A percentile compares a stretch with the other conserved stretches of the same genome.
Conservation (phyloP, 2,888 invertebrate species). For the Mycalesis mineus region DNA sequence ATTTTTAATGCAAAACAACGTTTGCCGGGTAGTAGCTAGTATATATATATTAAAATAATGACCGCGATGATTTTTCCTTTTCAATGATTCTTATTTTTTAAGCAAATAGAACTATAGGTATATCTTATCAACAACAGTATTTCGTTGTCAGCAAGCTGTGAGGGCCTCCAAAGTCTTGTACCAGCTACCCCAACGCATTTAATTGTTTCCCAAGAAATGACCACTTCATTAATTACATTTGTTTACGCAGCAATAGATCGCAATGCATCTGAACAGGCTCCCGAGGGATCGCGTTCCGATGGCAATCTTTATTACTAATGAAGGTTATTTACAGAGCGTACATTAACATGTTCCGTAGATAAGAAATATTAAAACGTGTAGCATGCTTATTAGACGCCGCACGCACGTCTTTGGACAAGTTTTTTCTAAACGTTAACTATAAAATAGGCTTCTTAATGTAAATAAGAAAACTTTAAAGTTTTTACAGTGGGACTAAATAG, state of each 20-base stretch:
- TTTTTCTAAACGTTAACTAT: background rate
- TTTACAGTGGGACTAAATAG: too few relatives aligned
- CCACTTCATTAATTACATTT: background rate
- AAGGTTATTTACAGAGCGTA: conserved; percentile 46
- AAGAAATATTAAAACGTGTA: conserved; percentile 17
- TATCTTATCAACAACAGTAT: too few relatives aligned
- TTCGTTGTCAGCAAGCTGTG: too few relatives aligned
- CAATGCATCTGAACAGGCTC: conserved; percentile 27
- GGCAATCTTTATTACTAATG: conserved; percentile 46
- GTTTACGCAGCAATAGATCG: conserved; percentile 16
- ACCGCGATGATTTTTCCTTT: too few relatives aligned
- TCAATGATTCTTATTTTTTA: too few relatives aligned
- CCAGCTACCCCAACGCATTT: background rate
- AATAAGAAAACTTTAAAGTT: too few relatives aligned
- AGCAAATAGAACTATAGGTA: too few relatives aligned
- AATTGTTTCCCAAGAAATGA: background rate
- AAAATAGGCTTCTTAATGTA: too few relatives aligned
- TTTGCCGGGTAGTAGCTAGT: too few relatives aligned
- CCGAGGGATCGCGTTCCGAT: conserved; percentile 31
- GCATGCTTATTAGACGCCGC: conserved; percentile 12
- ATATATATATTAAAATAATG: too few relatives aligned
- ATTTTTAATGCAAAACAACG: too few relatives aligned
- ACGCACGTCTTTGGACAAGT: conserved; percentile 15
- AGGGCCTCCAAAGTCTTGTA: background rate
- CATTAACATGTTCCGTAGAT: conserved; percentile 38